Base-by-base conservation (phyloP, 2,888 invertebrate genomes). In the Tachystola acroxantha region DNA sequence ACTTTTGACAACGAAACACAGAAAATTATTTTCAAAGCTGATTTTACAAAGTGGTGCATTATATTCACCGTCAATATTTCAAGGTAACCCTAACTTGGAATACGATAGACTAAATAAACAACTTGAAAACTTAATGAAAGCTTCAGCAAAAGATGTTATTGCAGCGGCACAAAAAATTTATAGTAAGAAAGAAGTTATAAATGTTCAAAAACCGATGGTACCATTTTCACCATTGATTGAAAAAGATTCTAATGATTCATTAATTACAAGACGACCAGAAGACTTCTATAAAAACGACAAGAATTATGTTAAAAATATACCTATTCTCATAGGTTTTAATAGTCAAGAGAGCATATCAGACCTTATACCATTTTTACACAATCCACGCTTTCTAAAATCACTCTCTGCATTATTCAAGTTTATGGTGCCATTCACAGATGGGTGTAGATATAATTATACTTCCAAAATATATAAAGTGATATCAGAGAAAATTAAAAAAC, bases 301-400 rank as follows among this genome's bases (percentile, higher is more conserved):
- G 33, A 41, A 39, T 10, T 41, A 47, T 13, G 40, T 53, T 14
- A 40, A 47, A 3, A 52, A 46, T 22, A 72, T 80, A 39, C 80
- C 86, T 7, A 64, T 87, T 26, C 55, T 89, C 30, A 68, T 86
- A n/a, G 89, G 89, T 25, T 88, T 80, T 38, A 88, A 79, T 40
- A 86, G 81, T 12, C 72, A 81, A 57, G 89, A 88, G 57, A 75
- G 79, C 48, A 77, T 86, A 44, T 66, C 81, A n/a, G 82, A 85
- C 65, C 57, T 68, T 1, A 71, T 77, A 46, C 82, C 76, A 13
- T 85, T 81, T 53, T 50, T 85, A 45, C 76, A 73, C 10, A 75
- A 81, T 37, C 60, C 76, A 7, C 44, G 50, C 3, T 65, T 78
- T 36, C 54, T 87, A 1, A 73, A 68, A 43, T 65, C 59, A 27